Evolutionary conservation across 2,888 invertebrate genomes (phyloP).

Genomic region (Synergus itoensis): DNA sequence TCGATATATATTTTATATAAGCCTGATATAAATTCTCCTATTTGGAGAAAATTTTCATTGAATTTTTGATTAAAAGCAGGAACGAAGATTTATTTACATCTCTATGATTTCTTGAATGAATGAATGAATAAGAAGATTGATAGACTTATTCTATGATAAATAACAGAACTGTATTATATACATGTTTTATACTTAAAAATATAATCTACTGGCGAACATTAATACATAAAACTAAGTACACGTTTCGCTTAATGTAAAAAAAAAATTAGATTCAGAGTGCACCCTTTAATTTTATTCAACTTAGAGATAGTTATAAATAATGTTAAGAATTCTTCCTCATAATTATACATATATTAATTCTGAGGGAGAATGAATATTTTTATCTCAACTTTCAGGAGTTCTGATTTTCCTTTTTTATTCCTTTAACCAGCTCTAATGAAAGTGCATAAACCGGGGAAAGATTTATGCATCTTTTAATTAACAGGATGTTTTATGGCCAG

Average conservation of each 20-base stretch:
- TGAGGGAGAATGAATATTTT: neutral
- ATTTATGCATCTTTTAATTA: conserved; percentile 10
- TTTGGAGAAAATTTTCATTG: neutral
- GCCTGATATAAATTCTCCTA: neutral
- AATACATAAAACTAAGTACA: conserved; percentile 39
- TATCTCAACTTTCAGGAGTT: neutral
- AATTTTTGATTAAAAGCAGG: neutral
- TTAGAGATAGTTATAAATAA: neutral
- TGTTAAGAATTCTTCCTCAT: neutral
- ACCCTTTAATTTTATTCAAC: neutral
- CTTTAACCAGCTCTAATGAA: neutral
- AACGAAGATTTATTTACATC: conserved; percentile 35
- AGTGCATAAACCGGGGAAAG: neutral
- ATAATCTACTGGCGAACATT: conserved; percentile 27
- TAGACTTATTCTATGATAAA: conserved; percentile 12
- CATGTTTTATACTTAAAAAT: conserved; percentile 20
- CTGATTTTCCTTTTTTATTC: neutral
- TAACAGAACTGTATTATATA: conserved; percentile 38
- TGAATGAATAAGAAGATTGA: neutral
- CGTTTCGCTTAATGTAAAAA: conserved; percentile 28
- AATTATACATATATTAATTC: neutral
- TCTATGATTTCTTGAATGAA: conserved; percentile 8
- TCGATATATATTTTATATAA: neutral
- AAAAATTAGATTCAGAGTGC: neutral
- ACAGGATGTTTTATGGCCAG: neutral